These are phyloP conservation scores for Tiphia femorata DNA, from an alignment of 2,888 invertebrate genomes.

Conservation along the genomic window DNA sequence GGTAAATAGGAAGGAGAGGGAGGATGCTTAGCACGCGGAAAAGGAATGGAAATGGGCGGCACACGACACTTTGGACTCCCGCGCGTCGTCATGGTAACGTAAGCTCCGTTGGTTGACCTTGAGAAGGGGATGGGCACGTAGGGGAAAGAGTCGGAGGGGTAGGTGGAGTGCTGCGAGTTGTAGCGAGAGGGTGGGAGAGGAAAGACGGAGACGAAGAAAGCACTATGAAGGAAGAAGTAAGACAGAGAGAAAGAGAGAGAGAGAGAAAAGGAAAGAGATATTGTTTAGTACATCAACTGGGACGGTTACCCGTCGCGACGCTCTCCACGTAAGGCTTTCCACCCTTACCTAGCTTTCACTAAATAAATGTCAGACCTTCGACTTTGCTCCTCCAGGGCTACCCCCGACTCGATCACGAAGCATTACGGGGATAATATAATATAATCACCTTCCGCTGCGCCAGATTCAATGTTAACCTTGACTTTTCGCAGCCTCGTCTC, in stretches of 20 bases:
- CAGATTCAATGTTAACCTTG: no score
- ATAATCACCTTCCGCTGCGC: no score
- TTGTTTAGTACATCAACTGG: no score
- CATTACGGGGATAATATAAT: no score
- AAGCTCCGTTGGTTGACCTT: slow-evolving; percentile 57
- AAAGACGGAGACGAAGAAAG: background rate
- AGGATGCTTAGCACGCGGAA: slow-evolving; percentile 25
- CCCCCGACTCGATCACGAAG: no score
- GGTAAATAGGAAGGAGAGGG: slow-evolving; percentile 11
- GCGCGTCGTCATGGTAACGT: slow-evolving; percentile 57
- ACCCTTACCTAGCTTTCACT: background rate
- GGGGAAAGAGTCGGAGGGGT: slow-evolving; percentile 5
- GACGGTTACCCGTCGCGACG: no score
- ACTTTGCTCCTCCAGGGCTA: background rate
- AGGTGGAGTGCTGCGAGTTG: background rate
- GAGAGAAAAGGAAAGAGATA: slow-evolving; percentile 3
- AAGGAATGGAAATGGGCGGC: slow-evolving; percentile 46
- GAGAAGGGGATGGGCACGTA: slow-evolving; percentile 30
- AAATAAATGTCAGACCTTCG: background rate
- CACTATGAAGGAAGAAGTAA: background rate
- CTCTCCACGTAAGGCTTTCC: no score
- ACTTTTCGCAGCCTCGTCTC: no score
- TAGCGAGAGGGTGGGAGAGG: background rate
- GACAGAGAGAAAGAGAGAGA: background rate
- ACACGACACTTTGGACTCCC: slow-evolving; percentile 54